These are phyloP conservation scores for Microchirus variegatus DNA, from an alignment of 2,797 vertebrate genomes.

Conservation along the genomic window DNA sequence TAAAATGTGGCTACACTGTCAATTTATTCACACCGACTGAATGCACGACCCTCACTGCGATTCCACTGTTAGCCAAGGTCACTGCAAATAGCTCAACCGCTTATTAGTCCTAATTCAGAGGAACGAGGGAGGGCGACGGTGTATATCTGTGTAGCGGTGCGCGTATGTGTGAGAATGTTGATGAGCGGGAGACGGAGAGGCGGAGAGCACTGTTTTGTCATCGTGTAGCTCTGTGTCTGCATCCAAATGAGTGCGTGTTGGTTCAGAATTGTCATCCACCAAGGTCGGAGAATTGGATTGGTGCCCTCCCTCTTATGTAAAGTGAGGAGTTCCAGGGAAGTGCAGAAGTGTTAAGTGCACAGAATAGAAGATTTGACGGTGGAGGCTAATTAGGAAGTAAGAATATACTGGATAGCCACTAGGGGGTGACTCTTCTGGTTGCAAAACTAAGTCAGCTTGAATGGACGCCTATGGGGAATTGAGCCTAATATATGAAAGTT, in stretches of 20 bases:
- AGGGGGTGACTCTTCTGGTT: too few relatives aligned
- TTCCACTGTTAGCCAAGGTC: constrained; percentile 67
- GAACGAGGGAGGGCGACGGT: constrained; percentile 42
- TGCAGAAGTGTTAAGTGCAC: constrained; percentile 50
- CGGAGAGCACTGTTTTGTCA: constrained; percentile 26
- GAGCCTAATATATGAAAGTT: too few relatives aligned
- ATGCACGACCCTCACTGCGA: constrained; percentile 37
- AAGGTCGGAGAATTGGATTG: constrained; percentile 63
- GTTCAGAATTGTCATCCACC: constrained; percentile 36
- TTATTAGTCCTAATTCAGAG: constrained; percentile 72
- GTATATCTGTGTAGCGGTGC: constrained; percentile 18
- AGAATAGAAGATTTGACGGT: constrained; percentile 33
- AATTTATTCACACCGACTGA: constrained; percentile 47
- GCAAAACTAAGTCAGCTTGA: too few relatives aligned
- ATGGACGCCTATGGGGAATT: too few relatives aligned
- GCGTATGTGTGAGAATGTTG: constrained; percentile 19
- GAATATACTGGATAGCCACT: too few relatives aligned
- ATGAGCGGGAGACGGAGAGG: constrained; percentile 42
- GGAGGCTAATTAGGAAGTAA: constrained; percentile 7
- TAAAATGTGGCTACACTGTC: constrained; percentile 33
- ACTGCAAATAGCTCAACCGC: constrained; percentile 65
- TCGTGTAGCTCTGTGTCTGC: constrained; percentile 31
- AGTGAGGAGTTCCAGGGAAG: constrained; percentile 36
- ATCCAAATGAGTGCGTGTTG: constrained; percentile 28
- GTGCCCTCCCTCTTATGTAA: constrained; percentile 66